Base-by-base conservation (phyloP, 2,888 invertebrate species). In the Clivina fossor region DNA sequence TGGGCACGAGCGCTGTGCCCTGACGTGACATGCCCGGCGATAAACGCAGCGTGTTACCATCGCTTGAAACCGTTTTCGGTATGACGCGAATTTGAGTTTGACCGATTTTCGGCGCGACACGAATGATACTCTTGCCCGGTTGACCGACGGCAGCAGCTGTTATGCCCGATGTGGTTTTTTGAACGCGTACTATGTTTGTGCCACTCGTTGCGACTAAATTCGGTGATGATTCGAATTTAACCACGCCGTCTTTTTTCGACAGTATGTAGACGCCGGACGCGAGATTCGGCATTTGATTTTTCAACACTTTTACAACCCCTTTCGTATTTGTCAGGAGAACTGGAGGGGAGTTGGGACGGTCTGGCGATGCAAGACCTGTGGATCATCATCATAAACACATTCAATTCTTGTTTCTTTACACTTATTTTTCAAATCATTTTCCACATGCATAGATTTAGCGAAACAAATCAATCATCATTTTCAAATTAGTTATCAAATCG, bases 181-280 rank as follows among this genome's bases (percentile, higher is more conserved):
- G 68, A 11, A 75, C 63, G 32, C 75, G 74, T 50, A 76, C 74
- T 58, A 77, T 72, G 68, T 75, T 76, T 2, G 75, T 74, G 55
- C 62, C 73, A 24, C 74, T 47, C 4, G 48, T 16, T 4, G 47
- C 28, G 8, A 22, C 35, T 22, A 33, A 38, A 61, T 80, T 80
- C 1, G 81, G 81, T 1, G 82, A 80, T 0, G 85, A 82, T 68
- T 85, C 84, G 51, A 86, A 76, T 69, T 85, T 86, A 69, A 86
- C 85, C 47, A 86, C 85, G 33, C 86, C 86, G 28, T 86, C 85
- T 62, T 86, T 86, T 70, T 85, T 83, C 5, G 86, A 86, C 84
- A 88, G 86, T 51, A 87, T 85, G 68, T 87, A 88, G 30, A 88
- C 85, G 62, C 86, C 86, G 64, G 80, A 74, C 62, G 79, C 75